A percentile compares a stretch with the other conserved stretches of the same genome.
Conservation (phyloP, 2,888 invertebrate genomes). For the Platycheirus rosarum region DNA sequence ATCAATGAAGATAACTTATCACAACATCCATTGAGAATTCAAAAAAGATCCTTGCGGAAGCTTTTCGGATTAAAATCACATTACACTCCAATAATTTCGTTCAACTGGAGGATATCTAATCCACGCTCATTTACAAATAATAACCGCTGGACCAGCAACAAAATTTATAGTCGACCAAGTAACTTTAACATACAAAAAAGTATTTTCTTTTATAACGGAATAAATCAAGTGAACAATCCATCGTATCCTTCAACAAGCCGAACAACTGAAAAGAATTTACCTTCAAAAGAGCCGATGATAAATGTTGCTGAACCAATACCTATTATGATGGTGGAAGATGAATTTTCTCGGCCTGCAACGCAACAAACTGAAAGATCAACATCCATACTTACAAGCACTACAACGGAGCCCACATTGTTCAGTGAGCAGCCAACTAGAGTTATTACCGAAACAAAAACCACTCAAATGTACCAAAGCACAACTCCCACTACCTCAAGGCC, state of each 20-base stretch:
- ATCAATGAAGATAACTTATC: neutral
- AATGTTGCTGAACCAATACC: too few relatives aligned
- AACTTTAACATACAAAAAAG: slow-evolving; percentile 1
- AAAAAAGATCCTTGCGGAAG: neutral
- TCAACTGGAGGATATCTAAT: neutral
- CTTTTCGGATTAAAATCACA: slow-evolving; percentile 1
- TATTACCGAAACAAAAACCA: neutral
- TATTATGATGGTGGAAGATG: too few relatives aligned
- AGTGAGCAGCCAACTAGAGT: neutral
- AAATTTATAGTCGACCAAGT: neutral
- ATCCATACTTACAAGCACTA: neutral
- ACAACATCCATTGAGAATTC: slow-evolving; percentile 3
- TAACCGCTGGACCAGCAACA: neutral
- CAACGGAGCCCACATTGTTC: neutral
- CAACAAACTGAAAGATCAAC: neutral
- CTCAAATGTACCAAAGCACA: neutral
- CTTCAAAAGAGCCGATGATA: too few relatives aligned
- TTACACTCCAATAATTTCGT: slow-evolving; percentile 4
- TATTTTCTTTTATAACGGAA: slow-evolving; percentile 6
- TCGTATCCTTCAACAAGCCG: neutral
- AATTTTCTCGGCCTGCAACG: too few relatives aligned
- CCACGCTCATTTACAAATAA: neutral
- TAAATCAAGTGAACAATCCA: neutral
- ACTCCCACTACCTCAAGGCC: slow-evolving; percentile 1
- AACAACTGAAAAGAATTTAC: neutral